Evolutionary conservation across 2,888 invertebrate genomes (phyloP), one percentile per base, ranked within the genome.

Genomic region (Camptogramma bilineatum): DNA sequence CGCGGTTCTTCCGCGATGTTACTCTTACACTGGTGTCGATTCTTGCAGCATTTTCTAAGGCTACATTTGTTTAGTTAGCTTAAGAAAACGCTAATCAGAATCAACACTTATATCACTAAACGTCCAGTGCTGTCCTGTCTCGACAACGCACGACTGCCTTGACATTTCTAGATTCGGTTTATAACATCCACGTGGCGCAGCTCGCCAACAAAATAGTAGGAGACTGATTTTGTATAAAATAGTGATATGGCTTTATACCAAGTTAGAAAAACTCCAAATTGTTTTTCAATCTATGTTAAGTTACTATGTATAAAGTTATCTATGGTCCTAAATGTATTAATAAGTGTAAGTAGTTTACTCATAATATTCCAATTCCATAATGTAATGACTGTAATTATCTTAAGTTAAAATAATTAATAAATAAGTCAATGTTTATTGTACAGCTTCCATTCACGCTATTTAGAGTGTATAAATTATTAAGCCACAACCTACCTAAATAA

Each of bases 151-250:
- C 70, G 80, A 82, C 83, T 84, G 85, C 82, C 83, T 80, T 75
- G 79, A 78, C 72, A 76, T 77, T 78, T 82, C 83, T 60, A 18
- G 16, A 56, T 76, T 73, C 77, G 73, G 73, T 77, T 79, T 78
- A 72, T 24, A 72, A 82, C 76, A 77, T 82, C 69, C 78, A 77
- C 76, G 80, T 73, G 81, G 78, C 82, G 83, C 81, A 83, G 83
- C 81, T 85, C 83, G 78, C 83, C 85, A 88, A 90, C 89, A 90
- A 90, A 68, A 90, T 89, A 88, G 90, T 90, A 90, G 90, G 91
- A 92, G 92, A 92, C 92, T 93, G 92, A 93, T 91, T 91, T 91
- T 92, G 87, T 91, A 89, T 87, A 85, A 84, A 79, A 83, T 86
- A 86, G 88, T 87, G 85, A 87, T 88, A 88, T 85, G 86, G 73